Evolutionary conservation across 1,140 invertebrate genomes (phyloP).

Genomic region (Pissodes strobi): DNA sequence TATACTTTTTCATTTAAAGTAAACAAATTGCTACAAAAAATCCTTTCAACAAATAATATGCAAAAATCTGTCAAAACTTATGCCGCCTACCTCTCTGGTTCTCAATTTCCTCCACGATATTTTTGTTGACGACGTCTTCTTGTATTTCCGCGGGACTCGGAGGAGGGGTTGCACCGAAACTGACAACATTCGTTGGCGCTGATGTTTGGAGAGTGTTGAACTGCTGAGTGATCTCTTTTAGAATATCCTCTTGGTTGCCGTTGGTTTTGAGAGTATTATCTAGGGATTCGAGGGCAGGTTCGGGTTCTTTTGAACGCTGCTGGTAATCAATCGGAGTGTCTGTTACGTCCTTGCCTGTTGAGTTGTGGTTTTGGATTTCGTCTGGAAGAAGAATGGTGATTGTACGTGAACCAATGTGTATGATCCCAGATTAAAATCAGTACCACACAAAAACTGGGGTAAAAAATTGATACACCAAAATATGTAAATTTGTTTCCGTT

Average conservation of each 20-base stretch:
- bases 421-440: too few species aligned
- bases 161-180: conserved; percentile 47
- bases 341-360: conserved; percentile 48
- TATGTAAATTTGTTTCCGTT: too few species aligned
- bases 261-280: conserved; percentile 20
- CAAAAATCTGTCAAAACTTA: background rate
- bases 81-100: conserved; percentile 21
- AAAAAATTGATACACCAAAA: too few species aligned
- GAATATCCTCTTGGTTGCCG: conserved; percentile 43
- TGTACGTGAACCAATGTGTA: too few species aligned
- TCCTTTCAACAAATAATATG: conserved; percentile 7
- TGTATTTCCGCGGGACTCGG: conserved; percentile 49
- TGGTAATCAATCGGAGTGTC: conserved; percentile 45
- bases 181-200: conserved; percentile 26
- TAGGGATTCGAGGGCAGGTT: conserved; percentile 5
- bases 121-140: conserved; percentile 25
- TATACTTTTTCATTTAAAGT: too few species aligned
- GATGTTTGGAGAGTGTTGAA: conserved; percentile 44
- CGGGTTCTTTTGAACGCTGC: conserved; percentile 44
- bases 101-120: conserved; percentile 23
- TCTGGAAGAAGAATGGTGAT: conserved; percentile 27
- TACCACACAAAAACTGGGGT: too few species aligned
- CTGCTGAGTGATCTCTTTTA: conserved; percentile 50
- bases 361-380: conserved; percentile 33
- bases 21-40: too few species aligned